Evolutionary conservation across 2,797 vertebrate species (phyloP).

Genomic region (Typhlichthys subterraneus): DNA sequence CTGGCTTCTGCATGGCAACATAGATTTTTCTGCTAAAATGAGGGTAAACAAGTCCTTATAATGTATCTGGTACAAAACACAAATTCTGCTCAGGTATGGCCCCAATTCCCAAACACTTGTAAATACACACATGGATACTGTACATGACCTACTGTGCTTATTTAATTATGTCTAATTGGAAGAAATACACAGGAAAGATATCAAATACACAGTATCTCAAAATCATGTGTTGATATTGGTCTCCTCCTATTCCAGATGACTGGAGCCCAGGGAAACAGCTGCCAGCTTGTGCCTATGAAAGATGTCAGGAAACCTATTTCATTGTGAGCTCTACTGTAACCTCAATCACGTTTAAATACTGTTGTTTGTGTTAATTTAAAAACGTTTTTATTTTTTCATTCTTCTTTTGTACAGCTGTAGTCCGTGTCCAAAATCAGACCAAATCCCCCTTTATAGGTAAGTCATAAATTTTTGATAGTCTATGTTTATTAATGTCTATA

Average conservation of each 20-base stretch:
- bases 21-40: no score
- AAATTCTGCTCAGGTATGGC: no score
- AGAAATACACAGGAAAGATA: no score
- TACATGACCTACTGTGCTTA: no score
- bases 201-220: no score
- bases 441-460: conserved; percentile 76
- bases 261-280: conserved; percentile 74
- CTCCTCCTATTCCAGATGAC: conserved; percentile 57
- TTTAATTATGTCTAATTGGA: no score
- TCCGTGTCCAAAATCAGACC: conserved; percentile 66
- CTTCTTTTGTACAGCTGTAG: conserved; percentile 64
- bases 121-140: no score
- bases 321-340: conserved; percentile 67
- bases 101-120: no score
- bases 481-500: not conserved
- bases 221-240: not conserved
- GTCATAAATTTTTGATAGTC: conserved; percentile 18
- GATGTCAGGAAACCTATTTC: conserved; percentile 62
- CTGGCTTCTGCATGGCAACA: no score
- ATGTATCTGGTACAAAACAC: no score
- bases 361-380: not conserved
- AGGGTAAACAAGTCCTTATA: no score
- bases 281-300: conserved; percentile 67
- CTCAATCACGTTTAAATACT: not conserved
- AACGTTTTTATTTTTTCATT: not conserved